Percentiles rank a stretch among this genome's conserved stretches.
Evolutionary conservation across 2,888 invertebrate species (phyloP).

Genomic region (Torymus tubicola): DNA sequence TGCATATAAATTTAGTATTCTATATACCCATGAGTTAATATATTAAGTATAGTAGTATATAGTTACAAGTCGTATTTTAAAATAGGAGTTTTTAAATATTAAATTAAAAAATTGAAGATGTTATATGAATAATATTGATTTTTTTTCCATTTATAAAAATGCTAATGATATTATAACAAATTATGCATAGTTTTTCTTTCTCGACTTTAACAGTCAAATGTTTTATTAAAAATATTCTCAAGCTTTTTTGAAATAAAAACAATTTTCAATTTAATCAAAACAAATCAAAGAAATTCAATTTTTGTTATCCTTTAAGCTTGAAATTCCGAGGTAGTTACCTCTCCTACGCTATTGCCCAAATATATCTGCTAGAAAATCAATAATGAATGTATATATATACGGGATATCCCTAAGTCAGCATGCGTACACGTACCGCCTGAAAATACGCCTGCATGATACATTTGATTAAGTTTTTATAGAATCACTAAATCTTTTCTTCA

Average conservation of each 20-base stretch:
- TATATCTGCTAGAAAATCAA: constrained; percentile 10
- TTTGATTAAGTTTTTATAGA: background rate
- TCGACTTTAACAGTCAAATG: too few relatives aligned
- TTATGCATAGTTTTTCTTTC: too few relatives aligned
- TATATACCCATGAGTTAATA: constrained; percentile 37
- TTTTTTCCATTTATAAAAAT: too few relatives aligned
- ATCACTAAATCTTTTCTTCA: too few relatives aligned
- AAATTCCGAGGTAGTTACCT: background rate
- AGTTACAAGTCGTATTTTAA: background rate
- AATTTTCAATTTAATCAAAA: too few relatives aligned
- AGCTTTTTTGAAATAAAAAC: too few relatives aligned
- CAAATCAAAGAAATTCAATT: too few relatives aligned
- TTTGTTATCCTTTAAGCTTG: background rate
- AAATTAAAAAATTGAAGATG: too few relatives aligned
- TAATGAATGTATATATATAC: constrained; percentile 21
- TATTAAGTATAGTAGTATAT: constrained; percentile 17
- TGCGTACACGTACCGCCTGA: background rate
- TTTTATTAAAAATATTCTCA: too few relatives aligned
- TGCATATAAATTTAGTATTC: constrained; percentile 25
- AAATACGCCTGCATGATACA: constrained; percentile 30
- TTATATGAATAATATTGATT: too few relatives aligned
- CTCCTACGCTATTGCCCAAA: constrained; percentile 19
- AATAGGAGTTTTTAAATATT: too few relatives aligned
- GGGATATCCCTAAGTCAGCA: background rate
- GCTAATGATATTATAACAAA: too few relatives aligned